phyloP scores from a whole-genome alignment of 2,888 invertebrate species.

The Omphaloscelis lunosa region DNA sequence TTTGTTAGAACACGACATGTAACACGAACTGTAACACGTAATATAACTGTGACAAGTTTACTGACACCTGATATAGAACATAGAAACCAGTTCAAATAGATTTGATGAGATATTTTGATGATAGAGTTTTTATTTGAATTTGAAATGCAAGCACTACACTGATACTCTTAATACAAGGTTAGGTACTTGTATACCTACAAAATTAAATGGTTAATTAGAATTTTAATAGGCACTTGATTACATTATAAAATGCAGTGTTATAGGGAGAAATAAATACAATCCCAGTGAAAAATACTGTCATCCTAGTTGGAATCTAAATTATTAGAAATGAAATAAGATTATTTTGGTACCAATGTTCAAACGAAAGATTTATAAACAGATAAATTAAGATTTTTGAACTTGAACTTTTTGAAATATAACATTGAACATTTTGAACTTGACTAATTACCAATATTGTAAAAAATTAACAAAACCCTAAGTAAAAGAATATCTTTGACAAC shows the following conservation, averaged over 20 bases:
- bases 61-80: constrained; percentile 51
- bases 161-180: not conserved
- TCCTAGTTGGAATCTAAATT: not conserved
- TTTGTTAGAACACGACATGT: constrained; percentile 58
- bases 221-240: not conserved
- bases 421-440: not conserved
- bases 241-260: not conserved
- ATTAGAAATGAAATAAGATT: not conserved
- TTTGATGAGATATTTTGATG: constrained; percentile 33
- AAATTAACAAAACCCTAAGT: not conserved
- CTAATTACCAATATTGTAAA: not conserved
- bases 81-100: constrained; percentile 43
- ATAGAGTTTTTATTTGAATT: constrained; percentile 36
- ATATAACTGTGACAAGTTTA: constrained; percentile 49
- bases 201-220: not conserved
- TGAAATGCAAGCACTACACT: constrained; percentile 54
- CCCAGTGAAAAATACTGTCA: not conserved
- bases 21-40: constrained; percentile 32
- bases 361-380: not conserved
- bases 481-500: not conserved
- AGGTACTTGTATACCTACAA: too few relatives aligned
- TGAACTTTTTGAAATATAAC: too few relatives aligned
- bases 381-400: not conserved
- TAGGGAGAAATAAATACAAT: not conserved
- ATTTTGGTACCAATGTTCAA: not conserved